phyloP scores from a whole-genome alignment of 2,113 vertebrate genomes.

The Pleuronectes platessa region DNA sequence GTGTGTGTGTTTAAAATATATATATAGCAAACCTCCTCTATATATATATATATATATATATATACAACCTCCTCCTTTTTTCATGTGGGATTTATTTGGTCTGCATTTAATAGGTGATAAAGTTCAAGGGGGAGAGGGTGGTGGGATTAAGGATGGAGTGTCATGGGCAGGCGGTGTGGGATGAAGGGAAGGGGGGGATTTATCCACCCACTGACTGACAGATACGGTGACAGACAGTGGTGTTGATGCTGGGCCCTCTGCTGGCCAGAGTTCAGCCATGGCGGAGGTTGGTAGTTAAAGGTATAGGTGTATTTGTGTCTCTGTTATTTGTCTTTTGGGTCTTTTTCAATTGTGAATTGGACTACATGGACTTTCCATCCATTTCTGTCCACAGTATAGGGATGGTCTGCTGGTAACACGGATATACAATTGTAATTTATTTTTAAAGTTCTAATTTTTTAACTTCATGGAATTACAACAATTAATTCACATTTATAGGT shows the following conservation, averaged over 20 bases:
- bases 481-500: too few relatives aligned
- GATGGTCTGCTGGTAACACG: too few relatives aligned
- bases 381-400: too few relatives aligned
- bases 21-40: background rate
- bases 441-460: too few relatives aligned
- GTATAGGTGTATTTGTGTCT: too few relatives aligned
- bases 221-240: background rate
- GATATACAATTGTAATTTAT: too few relatives aligned
- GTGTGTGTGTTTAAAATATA: too few relatives aligned
- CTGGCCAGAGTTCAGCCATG: slow-evolving; percentile 34
- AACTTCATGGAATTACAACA: too few relatives aligned
- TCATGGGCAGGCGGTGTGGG: slow-evolving; percentile 38
- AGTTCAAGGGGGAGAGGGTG: slow-evolving; percentile 73
- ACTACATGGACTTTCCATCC: too few relatives aligned
- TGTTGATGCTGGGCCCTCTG: slow-evolving; percentile 49
- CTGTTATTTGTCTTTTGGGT: too few relatives aligned
- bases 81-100: slow-evolving; percentile 81
- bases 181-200: slow-evolving; percentile 46
- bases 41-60: background rate
- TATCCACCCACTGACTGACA: slow-evolving; percentile 49
- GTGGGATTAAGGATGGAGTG: slow-evolving; percentile 77
- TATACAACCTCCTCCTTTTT: slow-evolving; percentile 16
- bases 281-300: background rate
- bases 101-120: slow-evolving; percentile 84
- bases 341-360: too few relatives aligned